Percentiles rank a stretch among this genome's conserved stretches.
Evolutionary conservation across 2,888 invertebrate genomes (phyloP).

Genomic region (Operophtera brumata): DNA sequence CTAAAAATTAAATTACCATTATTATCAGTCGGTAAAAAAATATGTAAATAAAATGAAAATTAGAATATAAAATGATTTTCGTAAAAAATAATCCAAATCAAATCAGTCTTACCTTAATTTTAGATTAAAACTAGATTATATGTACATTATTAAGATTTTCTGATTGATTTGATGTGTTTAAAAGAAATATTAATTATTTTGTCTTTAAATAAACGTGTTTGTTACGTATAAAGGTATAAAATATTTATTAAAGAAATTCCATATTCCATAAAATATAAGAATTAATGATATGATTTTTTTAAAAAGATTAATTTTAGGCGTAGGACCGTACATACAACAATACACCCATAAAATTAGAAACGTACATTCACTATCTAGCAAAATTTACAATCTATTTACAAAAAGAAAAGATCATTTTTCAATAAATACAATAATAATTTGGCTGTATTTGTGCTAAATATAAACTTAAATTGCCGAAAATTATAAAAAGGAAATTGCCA

Average conservation of each 20-base stretch:
- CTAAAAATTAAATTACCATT: constrained; percentile 48
- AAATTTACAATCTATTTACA: constrained; percentile 75
- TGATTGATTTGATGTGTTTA: constrained; percentile 32
- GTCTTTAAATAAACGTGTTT: neutral
- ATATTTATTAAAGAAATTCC: constrained; percentile 3
- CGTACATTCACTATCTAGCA: constrained; percentile 72
- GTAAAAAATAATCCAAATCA: constrained; percentile 60
- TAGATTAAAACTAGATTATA: constrained; percentile 64
- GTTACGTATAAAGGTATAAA: no score
- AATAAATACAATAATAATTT: constrained; percentile 73
- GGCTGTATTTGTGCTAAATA: constrained; percentile 50
- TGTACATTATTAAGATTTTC: constrained; percentile 55
- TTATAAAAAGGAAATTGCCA: constrained; percentile 15
- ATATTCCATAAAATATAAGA: neutral
- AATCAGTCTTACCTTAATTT: constrained; percentile 77
- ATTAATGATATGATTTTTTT: constrained; percentile 24
- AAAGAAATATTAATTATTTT: constrained; percentile 1
- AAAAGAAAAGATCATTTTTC: constrained; percentile 53
- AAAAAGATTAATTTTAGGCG: constrained; percentile 27
- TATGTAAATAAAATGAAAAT: constrained; percentile 49
- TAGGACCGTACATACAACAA: constrained; percentile 39
- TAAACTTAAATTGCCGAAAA: constrained; percentile 37
- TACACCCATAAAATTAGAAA: constrained; percentile 44
- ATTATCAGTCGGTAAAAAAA: constrained; percentile 64
- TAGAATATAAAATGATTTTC: constrained; percentile 41